These are phyloP conservation scores for Helicoverpa assulta DNA, from an alignment of 2,888 invertebrate genomes.

Conservation along the genomic window DNA sequence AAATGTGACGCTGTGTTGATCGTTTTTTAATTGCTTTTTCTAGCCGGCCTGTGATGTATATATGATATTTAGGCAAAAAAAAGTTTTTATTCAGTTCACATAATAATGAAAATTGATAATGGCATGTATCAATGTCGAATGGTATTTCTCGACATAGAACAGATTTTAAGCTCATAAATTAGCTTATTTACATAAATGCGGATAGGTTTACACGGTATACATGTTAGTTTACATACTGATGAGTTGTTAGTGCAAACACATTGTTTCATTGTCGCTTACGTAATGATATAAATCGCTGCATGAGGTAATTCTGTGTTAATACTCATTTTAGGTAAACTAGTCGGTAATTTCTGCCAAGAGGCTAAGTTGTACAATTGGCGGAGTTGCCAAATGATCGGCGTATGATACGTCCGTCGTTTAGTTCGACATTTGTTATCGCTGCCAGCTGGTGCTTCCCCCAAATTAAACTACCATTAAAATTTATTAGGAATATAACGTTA, in stretches of 20 bases:
- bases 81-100: conserved; percentile 7
- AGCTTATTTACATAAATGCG: neutral
- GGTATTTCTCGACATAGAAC: neutral
- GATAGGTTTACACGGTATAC: neutral
- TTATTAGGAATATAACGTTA: neutral
- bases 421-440: conserved; percentile 10
- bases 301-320: neutral
- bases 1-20: conserved; percentile 49
- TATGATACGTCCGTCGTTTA: conserved; percentile 10
- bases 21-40: conserved; percentile 40
- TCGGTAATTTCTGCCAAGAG: conserved; percentile 17
- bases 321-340: conserved; percentile 2
- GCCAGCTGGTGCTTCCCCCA: conserved; percentile 31
- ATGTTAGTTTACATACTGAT: conserved; percentile 3
- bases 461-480: conserved; percentile 26
- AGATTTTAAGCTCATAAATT: conserved; percentile 5
- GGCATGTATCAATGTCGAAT: neutral
- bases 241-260: conserved; percentile 22
- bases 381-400: conserved; percentile 37
- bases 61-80: neutral
- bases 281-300: conserved; percentile 1
- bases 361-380: neutral
- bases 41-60: conserved; percentile 29
- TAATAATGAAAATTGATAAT: neutral
- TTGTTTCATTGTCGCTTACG: conserved; percentile 2